Base-by-base conservation (phyloP, 2,888 invertebrate genomes). In the Clunio marinus region DNA sequence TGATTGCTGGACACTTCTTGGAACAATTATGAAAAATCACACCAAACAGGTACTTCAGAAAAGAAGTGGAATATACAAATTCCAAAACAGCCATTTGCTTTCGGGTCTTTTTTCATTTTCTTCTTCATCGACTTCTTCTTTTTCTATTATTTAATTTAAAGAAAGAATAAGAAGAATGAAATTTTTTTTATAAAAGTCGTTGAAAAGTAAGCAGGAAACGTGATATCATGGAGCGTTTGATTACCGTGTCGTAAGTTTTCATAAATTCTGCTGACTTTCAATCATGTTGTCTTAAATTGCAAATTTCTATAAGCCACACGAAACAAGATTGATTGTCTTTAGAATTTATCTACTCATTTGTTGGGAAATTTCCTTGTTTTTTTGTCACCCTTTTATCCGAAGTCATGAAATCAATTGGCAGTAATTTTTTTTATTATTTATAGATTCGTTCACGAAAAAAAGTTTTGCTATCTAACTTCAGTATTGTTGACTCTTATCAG, bases 1-100 rank as follows among this genome's bases (percentile, higher is more conserved):
- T 4, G 5, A 7, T 27, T 15, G 25, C 20, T 37, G 25, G 22
- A 22, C 25, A 45, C 25, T 63, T 63, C 63, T 17, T 24, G 28
- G 63, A 63, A 63, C 63, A 63, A 63, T 63, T 63, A 63, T 63
- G 45, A 46, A 45, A 60, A 63, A 63, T 63, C 63, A 41, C 41
- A 63, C 41, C 37, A 62, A 62, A 45, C 63, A 63, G 63, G 63
- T 63, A 63, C 41, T 37, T 27, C 25, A 25, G 20, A 41, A 60
- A 22, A 17, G 25, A 28, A 58, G 15, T 20, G 22, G 32, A 51
- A 4, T 17, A 57, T n/a, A 27, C 25, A 27, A 27, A 57, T 57
- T 57, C 57, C 27, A 13, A 57, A 57, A 57, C 57, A 27, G 57
- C 57, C 57, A 57, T 57, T 57, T 57, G 24, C 27, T 57, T 57